phyloP scores from a whole-genome alignment of 2,888 invertebrate species.

The Cryptocheilus praepositus region DNA sequence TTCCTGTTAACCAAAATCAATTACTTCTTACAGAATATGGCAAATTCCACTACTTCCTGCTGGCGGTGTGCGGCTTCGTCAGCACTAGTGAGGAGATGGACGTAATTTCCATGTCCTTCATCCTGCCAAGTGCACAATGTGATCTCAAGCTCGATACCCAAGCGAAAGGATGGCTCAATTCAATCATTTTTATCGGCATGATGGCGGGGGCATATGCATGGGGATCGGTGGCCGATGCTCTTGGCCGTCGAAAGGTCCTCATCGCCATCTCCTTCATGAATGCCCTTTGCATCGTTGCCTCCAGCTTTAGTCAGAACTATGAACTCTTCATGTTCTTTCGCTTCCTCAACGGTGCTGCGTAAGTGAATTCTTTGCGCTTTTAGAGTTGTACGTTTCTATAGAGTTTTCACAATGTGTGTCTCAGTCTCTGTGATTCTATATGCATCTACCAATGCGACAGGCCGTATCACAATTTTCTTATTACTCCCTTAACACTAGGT shows the following conservation, averaged over 20 bases:
- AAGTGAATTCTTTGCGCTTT: conserved; percentile 75
- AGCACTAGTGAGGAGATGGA: conserved; percentile 97
- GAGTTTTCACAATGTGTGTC: too few species aligned
- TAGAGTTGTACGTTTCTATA: too few species aligned
- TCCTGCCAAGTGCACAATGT: conserved; percentile 94
- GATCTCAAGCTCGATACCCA: conserved; percentile 90
- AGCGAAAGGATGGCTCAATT: conserved; percentile 89
- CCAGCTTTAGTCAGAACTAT: conserved; percentile 92
- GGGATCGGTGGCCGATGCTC: conserved; percentile 93
- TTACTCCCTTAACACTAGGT: too few species aligned
- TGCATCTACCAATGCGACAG: too few species aligned
- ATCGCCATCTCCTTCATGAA: conserved; percentile 94
- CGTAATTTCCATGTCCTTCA: conserved; percentile 96
- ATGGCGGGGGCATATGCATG: conserved; percentile 95
- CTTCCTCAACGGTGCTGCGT: conserved; percentile 95
- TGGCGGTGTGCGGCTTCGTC: conserved; percentile 95
- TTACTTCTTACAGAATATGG: conserved; percentile 82
- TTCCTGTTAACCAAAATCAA: conserved; percentile 13
- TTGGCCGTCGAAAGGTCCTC: conserved; percentile 91
- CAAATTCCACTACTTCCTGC: conserved; percentile 91
- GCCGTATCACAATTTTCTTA: too few species aligned
- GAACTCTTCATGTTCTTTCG: conserved; percentile 92
- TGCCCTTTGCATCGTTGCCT: conserved; percentile 91
- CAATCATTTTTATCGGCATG: conserved; percentile 92
- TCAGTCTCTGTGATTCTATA: too few species aligned